Base-by-base conservation (phyloP, 1,140 invertebrate genomes). In the Chymomyza costata region DNA sequence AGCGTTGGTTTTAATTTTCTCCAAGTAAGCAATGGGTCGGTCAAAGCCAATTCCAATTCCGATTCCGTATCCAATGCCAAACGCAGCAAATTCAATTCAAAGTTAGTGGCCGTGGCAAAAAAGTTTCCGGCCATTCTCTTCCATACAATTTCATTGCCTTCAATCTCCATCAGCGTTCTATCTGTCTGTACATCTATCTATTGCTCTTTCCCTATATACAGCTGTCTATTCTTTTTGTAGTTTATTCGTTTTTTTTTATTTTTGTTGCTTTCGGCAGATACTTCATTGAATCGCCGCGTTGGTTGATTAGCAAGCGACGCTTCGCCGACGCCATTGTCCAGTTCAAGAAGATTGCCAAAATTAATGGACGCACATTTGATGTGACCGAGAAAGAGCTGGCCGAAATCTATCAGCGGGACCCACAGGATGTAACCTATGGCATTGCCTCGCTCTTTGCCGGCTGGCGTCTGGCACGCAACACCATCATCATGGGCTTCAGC, bases 251-350 rank as follows among this genome's bases (percentile, higher is more conserved):
- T 16, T 1, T 18, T 32, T 16, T 3, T 8, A n/a, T 14, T 32
- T 45, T 8, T 14, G 11, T 8, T n/a, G 2, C 10, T 2, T 34
- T 28, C 35, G 39, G 10, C 52, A 90, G 89, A 84, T 88, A 86
- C 56, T 84, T 89, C 51, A 88, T 90, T 48, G 89, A 90, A 86
- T 90, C 89, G 16, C 89, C 89, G 2, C 84, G 91, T 52, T 93
- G 92, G 92, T 83, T 92, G 38, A 88, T 90, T 56, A 88, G 88
- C 41, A 87, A 88, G 63, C 89, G 89, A 6, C 87, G 88, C 53
- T 84, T 85, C 30, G 67, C 89, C 34, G 86, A 89, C 57, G 90
- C 90, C 57, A 76, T 91, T 11, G 84, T 88, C 31, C 82, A 84
- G 61, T 65, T 84, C 67, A 82, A 82, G 63, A 87, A 81, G 50